These are phyloP conservation scores for Gadopsis bispinosus DNA, from an alignment of 2,797 vertebrate genomes.

Conservation along the genomic window DNA sequence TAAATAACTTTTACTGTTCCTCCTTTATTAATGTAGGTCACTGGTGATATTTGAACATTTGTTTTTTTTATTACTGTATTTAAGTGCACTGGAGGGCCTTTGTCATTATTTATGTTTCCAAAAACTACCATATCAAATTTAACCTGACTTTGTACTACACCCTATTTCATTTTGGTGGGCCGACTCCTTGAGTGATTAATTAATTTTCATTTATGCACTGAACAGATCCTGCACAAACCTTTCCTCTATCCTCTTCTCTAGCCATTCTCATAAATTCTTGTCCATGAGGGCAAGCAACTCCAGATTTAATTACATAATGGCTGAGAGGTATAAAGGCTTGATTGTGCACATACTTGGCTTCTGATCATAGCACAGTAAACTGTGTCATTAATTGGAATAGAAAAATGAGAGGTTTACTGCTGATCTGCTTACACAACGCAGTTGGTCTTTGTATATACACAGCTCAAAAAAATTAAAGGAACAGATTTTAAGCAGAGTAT, in stretches of 20 bases:
- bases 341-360: slow-evolving; percentile 71
- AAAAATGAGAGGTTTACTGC: slow-evolving; percentile 61
- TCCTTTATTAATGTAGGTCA: slow-evolving; percentile 66
- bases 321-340: slow-evolving; percentile 66
- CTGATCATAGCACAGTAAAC: slow-evolving; percentile 74
- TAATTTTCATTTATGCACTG: slow-evolving; percentile 79
- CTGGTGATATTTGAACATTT: slow-evolving; percentile 63
- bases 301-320: slow-evolving; percentile 78
- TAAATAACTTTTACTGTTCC: slow-evolving; percentile 57
- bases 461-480: no score
- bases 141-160: slow-evolving; percentile 68
- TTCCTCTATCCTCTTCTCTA: slow-evolving; percentile 43
- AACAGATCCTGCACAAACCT: slow-evolving; percentile 69
- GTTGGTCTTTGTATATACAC: slow-evolving; percentile 25
- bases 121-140: slow-evolving; percentile 70
- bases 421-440: slow-evolving; percentile 55
- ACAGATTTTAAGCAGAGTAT: no score
- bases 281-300: slow-evolving; percentile 63
- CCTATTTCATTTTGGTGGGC: slow-evolving; percentile 60
- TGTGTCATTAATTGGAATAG: slow-evolving; percentile 63
- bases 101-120: slow-evolving; percentile 78
- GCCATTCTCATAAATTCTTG: slow-evolving; percentile 77
- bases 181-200: slow-evolving; percentile 82
- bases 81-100: slow-evolving; percentile 64
- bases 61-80: slow-evolving; percentile 67